Evolutionary conservation across 2,797 vertebrate genomes (phyloP).

Genomic region (Neosilurus hyrtlii): DNA sequence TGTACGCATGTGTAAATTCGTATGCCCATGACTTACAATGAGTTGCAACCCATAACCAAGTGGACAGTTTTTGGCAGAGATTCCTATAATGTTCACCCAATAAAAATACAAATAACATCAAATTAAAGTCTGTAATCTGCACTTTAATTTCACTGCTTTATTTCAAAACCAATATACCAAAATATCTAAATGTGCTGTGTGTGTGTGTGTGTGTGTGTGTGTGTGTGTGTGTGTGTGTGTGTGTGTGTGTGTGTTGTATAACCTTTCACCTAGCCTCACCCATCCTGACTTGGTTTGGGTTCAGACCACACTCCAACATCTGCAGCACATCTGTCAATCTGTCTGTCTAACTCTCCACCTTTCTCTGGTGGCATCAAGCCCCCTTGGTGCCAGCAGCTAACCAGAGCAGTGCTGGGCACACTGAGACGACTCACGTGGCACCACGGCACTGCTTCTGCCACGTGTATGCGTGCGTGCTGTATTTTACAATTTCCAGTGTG

Average conservation of each 20-base stretch:
- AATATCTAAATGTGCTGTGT: conserved; percentile 5
- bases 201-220: neutral
- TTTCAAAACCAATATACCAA: conserved; percentile 15
- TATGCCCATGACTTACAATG: neutral
- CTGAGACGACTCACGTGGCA: conserved; percentile 48
- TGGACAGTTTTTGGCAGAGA: conserved; percentile 20
- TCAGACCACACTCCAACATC: neutral
- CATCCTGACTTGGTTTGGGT: neutral
- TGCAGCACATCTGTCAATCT: conserved; percentile 16
- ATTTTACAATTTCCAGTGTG: conserved; percentile 34
- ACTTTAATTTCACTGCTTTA: conserved; percentile 14
- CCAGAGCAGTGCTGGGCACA: conserved; percentile 26
- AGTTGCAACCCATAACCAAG: neutral
- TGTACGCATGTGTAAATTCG: neutral
- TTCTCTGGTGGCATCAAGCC: conserved; percentile 30
- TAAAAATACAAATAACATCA: conserved; percentile 22
- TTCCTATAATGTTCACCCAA: conserved; percentile 5
- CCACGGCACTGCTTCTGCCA: conserved; percentile 23
- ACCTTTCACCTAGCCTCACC: conserved; percentile 30
- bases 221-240: conserved; percentile 13
- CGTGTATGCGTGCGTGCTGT: conserved; percentile 5
- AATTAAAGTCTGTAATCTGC: conserved; percentile 8
- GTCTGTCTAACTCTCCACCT: conserved; percentile 26
- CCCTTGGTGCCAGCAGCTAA: conserved; percentile 34
- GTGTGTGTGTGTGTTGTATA: neutral